These are phyloP conservation scores for Aporophyla lueneburgensis DNA, from an alignment of 2,888 invertebrate species.

Conservation along the genomic window DNA sequence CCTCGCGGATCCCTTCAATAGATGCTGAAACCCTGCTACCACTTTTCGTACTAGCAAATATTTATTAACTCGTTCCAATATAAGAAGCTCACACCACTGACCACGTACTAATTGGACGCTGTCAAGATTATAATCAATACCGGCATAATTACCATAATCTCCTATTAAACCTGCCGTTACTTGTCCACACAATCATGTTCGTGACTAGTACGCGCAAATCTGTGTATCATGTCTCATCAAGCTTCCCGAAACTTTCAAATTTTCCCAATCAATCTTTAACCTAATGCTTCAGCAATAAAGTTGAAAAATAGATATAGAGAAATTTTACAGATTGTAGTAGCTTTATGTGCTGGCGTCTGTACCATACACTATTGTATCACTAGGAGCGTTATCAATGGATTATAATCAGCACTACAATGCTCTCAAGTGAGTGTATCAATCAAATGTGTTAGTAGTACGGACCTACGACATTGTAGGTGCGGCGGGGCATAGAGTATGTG, in stretches of 20 bases:
- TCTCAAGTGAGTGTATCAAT: conserved; percentile 65
- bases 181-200: neutral
- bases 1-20: too few species aligned
- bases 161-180: conserved; percentile 7
- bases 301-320: too few species aligned
- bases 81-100: neutral
- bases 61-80: too few species aligned
- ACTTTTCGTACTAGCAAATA: too few species aligned
- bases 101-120: neutral
- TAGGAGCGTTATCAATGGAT: conserved; percentile 42
- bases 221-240: neutral
- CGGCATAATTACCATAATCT: conserved; percentile 41
- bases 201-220: conserved; percentile 27
- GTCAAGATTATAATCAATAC: conserved; percentile 23
- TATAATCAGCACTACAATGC: conserved; percentile 50
- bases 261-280: too few species aligned
- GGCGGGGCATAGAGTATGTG: conserved; percentile 58
- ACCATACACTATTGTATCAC: conserved; percentile 29
- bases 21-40: too few species aligned
- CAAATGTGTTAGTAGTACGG: conserved; percentile 70
- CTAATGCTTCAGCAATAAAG: too few species aligned
- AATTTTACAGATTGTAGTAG: too few species aligned
- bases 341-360: too few species aligned
- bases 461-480: conserved; percentile 71
- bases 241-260: too few species aligned